Conservation (phyloP, 2,888 invertebrate genomes). For the Halictus ligatus region DNA sequence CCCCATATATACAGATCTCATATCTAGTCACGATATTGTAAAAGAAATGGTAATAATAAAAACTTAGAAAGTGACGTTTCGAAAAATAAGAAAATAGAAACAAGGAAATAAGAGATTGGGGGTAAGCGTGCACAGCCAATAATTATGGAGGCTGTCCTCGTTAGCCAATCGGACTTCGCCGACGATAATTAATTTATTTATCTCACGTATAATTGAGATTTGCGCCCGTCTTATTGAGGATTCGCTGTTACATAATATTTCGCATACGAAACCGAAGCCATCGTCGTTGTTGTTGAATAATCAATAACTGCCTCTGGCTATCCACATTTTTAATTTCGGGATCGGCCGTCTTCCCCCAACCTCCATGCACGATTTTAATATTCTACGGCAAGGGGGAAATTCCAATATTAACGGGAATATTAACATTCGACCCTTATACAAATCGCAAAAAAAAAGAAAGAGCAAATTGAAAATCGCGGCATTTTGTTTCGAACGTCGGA, state of each 20-base stretch:
- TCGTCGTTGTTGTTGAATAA: not conserved
- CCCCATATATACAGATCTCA: too few species aligned
- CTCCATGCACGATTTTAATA: conserved; percentile 9
- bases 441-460: not conserved
- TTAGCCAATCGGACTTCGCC: too few species aligned
- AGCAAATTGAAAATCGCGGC: not conserved
- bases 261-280: not conserved
- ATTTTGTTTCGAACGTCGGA: conserved; percentile 24
- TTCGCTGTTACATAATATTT: conserved; percentile 1
- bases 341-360: not conserved
- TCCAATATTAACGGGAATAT: conserved; percentile 4
- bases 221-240: not conserved
- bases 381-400: conserved; percentile 7
- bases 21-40: too few species aligned
- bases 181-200: not conserved
- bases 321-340: conserved; percentile 24
- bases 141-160: too few species aligned
- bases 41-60: too few species aligned
- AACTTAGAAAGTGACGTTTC: too few species aligned
- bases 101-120: too few species aligned
- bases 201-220: not conserved
- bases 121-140: too few species aligned
- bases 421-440: not conserved
- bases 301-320: conserved; percentile 3
- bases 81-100: too few species aligned